These are phyloP conservation scores for Empidonax traillii DNA, from an alignment of 2,113 vertebrate genomes.

Conservation along the genomic window DNA sequence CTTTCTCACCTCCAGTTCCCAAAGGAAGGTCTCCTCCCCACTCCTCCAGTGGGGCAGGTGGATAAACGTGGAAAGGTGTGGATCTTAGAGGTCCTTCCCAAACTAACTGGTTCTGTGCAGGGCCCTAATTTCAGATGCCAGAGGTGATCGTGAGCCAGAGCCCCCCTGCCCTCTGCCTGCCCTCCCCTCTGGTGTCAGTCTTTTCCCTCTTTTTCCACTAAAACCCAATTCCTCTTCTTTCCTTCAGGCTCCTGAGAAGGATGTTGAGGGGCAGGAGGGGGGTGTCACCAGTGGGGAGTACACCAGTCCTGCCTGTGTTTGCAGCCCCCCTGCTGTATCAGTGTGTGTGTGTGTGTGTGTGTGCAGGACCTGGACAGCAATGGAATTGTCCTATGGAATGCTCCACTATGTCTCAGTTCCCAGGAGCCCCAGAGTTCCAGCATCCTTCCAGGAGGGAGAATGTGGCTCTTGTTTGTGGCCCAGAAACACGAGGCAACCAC, in stretches of 20 bases:
- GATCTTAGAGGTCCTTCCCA: not conserved
- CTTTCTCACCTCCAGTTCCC: slow-evolving; percentile 49
- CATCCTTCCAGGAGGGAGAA: rapidly evolving
- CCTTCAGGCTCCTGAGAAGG: not conserved
- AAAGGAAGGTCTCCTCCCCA: not conserved
- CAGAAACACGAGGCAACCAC: not conserved
- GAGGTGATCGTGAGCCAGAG: too few relatives aligned
- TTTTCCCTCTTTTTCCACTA: not conserved
- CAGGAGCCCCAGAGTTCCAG: not conserved
- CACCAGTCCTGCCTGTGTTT: not conserved
- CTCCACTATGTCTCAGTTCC: not conserved
- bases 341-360: not conserved
- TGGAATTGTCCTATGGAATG: not conserved
- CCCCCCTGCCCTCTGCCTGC: not conserved
- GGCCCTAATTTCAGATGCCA: not conserved
- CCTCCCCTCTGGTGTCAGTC: not conserved
- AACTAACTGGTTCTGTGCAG: not conserved
- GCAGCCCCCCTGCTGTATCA: not conserved
- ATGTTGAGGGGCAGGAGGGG: not conserved
- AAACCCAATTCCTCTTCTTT: not conserved
- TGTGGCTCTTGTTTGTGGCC: not conserved
- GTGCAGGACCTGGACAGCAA: not conserved
- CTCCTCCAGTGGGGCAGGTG: not conserved
- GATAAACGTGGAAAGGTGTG: not conserved
- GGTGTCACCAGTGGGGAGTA: not conserved